Evolutionary conservation across 2,113 vertebrate genomes (phyloP), one percentile per base, ranked within the genome.

Genomic region (Chiloscyllium plagiosum): DNA sequence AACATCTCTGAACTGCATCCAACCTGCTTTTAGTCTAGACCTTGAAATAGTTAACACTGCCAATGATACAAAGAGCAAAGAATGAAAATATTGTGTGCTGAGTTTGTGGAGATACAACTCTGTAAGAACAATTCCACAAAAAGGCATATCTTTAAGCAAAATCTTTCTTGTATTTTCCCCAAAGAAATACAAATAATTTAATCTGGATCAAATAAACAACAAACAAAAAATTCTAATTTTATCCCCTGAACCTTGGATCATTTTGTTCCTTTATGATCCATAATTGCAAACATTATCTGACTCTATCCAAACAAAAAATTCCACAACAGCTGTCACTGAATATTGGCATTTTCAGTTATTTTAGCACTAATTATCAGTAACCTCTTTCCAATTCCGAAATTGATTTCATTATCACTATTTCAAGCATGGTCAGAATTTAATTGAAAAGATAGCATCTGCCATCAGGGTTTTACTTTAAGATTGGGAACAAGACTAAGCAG

Each of bases 281-380:
- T 92, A 92, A 37, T n/a, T 65, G 33, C 26, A 33, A 92, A 37
- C 56, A 65, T n/a, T 66, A 92, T 92, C 87, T 61, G 4, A 29
- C 33, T 68, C 61, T 33, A 37, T 93, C 89, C 65, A 65, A 93
- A 24, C 29, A 37, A 93, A 66, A 15, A 93, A 6, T 42, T 68
- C 33, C 89, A 66, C 37, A 93, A 93, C 29, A 92, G 87, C 87
- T 92, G 29, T 65, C 26, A 19, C 52, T n/a, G 47, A 87, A 52
- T 87, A 87, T 87, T 87, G 85, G 61, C 20, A 68, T 8, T 47
- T 93, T 93, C 89, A 66, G n/a, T 66, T 93, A 93, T 93, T 93
- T 93, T 68, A 22, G n/a, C 89, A 66, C n/a, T 61, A 90, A 61
- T 90, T 61, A 29, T 37, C 89, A 93, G 33, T 66, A 93, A 68